Evolutionary conservation across 2,888 invertebrate genomes (phyloP).

Genomic region (Choreutis nemorana): DNA sequence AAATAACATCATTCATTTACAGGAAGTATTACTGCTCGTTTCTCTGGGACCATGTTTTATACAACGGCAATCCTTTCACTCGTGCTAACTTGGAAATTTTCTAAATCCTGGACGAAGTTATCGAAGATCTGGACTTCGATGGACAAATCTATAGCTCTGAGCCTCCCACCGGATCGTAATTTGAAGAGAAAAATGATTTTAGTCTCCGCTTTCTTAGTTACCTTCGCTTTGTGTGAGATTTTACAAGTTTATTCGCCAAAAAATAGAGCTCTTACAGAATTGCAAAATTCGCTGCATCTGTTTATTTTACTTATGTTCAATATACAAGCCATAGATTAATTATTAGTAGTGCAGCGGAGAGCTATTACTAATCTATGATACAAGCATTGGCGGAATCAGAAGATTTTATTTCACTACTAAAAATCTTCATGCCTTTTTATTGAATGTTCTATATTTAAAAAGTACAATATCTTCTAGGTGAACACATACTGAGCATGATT

Average conservation of each 20-base stretch:
- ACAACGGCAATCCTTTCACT: conserved; percentile 7
- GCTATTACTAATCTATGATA: no score
- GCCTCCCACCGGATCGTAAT: conserved; percentile 20
- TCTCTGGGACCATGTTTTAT: conserved; percentile 7
- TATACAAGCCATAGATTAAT: no score
- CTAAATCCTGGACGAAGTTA: conserved; percentile 7
- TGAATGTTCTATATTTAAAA: conserved; percentile 1
- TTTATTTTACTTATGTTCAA: no score
- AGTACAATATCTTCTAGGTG: conserved; percentile 39
- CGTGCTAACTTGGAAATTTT: conserved; percentile 7
- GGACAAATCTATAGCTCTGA: conserved; percentile 13
- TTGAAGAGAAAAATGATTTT: conserved; percentile 22
- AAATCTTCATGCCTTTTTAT: no score
- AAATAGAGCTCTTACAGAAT: no score
- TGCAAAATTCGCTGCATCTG: no score
- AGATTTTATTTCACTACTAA: no score
- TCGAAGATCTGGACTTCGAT: conserved; percentile 6
- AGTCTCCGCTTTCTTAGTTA: conserved; percentile 17
- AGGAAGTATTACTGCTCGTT: conserved; percentile 8
- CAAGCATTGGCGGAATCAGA: no score
- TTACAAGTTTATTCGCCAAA: no score
- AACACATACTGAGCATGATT: conserved; percentile 65
- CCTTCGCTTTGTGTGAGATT: conserved; percentile 22
- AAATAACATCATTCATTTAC: conserved; percentile 1
- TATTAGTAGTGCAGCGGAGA: no score